A percentile compares a stretch with the other conserved stretches of the same genome.
Evolutionary conservation across 2,797 vertebrate genomes (phyloP).

Genomic region (Pangasius djambal): DNA sequence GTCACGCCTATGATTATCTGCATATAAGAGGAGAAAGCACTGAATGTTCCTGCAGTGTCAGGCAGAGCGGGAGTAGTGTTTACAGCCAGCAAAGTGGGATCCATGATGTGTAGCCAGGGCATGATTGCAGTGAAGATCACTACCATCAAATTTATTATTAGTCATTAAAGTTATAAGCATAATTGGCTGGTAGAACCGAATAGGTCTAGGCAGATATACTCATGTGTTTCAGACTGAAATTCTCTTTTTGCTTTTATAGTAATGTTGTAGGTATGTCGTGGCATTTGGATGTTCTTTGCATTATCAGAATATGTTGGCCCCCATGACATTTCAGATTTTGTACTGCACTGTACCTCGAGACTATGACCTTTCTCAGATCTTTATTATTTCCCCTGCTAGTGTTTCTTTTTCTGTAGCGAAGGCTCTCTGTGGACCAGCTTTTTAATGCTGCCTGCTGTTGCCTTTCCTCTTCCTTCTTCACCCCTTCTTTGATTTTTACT

Average conservation of each 20-base stretch:
- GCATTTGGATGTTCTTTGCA: constrained; percentile 28
- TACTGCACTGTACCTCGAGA: not conserved
- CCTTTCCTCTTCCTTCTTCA: not conserved
- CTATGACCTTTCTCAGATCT: constrained; percentile 24
- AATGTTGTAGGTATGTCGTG: not conserved
- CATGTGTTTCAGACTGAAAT: too few relatives aligned
- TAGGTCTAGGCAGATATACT: not conserved
- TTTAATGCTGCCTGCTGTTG: not conserved
- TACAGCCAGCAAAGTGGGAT: not conserved
- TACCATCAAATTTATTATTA: not conserved
- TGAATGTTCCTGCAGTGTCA: not conserved
- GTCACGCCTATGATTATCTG: not conserved
- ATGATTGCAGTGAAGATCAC: not conserved
- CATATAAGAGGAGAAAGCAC: not conserved
- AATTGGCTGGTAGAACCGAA: not conserved
- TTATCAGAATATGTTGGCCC: constrained; percentile 12
- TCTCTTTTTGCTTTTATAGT: not conserved
- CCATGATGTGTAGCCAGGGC: not conserved
- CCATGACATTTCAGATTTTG: constrained; percentile 1
- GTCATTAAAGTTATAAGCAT: not conserved
- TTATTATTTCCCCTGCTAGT: constrained; percentile 27
- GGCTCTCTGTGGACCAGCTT: not conserved
- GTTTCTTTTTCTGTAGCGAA: not conserved
- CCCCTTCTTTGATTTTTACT: not conserved
- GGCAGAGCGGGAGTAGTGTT: not conserved